Percentiles rank a stretch among this genome's conserved stretches.
Conservation (phyloP, 2,113 vertebrate species). For the Spermophilus dauricus region DNA sequence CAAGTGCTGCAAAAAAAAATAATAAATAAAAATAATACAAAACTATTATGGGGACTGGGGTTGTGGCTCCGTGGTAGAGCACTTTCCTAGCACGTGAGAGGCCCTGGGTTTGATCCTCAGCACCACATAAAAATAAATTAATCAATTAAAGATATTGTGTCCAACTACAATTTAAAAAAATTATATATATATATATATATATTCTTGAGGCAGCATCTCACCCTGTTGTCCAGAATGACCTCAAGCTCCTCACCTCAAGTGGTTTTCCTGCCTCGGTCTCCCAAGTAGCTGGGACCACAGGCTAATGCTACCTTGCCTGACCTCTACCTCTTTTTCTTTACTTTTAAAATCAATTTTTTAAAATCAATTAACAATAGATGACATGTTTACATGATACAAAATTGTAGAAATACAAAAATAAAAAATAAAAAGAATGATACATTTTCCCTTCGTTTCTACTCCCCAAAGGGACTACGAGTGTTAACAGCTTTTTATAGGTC, state of each 20-base stretch:
- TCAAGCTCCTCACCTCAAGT: neutral
- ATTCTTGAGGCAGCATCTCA: neutral
- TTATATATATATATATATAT: no score
- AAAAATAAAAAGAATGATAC: neutral
- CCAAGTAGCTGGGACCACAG: neutral
- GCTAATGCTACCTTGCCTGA: neutral
- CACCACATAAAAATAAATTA: no score
- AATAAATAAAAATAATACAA: neutral
- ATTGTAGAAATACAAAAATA: constrained; percentile 19
- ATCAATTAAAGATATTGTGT: no score
- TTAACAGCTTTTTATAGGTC: neutral
- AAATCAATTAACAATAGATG: neutral
- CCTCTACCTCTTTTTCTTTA: neutral
- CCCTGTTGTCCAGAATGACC: neutral
- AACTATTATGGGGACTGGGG: neutral
- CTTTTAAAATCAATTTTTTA: constrained; percentile 8
- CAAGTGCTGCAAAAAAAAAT: neutral
- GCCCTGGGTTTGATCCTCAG: no score
- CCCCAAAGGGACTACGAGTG: neutral
- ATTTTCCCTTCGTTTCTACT: neutral
- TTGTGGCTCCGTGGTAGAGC: no score
- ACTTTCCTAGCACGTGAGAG: no score
- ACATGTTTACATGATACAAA: neutral
- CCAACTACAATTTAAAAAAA: no score
- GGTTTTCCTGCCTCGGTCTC: neutral